A percentile compares a stretch with the other conserved stretches of the same genome.
Conservation (phyloP, 2,888 invertebrate genomes). For the Holacanthella duospinosa region DNA sequence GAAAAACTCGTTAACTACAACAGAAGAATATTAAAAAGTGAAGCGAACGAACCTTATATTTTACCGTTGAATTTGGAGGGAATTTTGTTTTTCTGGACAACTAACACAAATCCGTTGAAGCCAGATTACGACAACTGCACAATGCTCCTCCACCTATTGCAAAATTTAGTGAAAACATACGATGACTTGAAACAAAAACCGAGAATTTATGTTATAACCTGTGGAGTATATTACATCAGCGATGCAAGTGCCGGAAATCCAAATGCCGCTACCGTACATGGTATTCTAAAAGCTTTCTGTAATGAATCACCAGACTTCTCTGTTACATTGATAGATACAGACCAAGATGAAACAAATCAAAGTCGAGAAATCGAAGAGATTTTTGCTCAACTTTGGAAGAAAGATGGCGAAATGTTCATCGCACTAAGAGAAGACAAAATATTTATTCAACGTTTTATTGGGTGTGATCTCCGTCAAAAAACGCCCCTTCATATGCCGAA, state of each 20-base stretch:
- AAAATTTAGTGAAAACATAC: neutral
- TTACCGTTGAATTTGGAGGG: neutral
- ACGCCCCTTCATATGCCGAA: neutral
- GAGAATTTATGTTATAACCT: neutral
- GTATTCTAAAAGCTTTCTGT: neutral
- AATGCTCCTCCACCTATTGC: neutral
- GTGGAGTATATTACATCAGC: neutral
- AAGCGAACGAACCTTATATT: neutral
- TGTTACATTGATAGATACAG: neutral
- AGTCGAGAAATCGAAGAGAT: neutral
- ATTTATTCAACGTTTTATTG: no score
- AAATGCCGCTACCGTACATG: neutral
- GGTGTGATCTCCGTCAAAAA: no score
- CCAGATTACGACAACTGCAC: no score
- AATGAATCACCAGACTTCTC: neutral
- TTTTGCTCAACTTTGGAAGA: neutral
- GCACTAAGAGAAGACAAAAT: no score
- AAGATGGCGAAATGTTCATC: neutral
- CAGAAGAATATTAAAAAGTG: neutral
- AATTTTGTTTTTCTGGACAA: neutral
- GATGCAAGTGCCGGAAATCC: neutral
- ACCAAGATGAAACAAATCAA: neutral
- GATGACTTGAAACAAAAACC: neutral
- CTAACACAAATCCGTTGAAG: no score
- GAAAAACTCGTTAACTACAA: neutral